A percentile compares a stretch with the other conserved stretches of the same genome.
Evolutionary conservation across 2,797 vertebrate genomes (phyloP).

Genomic region (Caiman crocodilus): DNA sequence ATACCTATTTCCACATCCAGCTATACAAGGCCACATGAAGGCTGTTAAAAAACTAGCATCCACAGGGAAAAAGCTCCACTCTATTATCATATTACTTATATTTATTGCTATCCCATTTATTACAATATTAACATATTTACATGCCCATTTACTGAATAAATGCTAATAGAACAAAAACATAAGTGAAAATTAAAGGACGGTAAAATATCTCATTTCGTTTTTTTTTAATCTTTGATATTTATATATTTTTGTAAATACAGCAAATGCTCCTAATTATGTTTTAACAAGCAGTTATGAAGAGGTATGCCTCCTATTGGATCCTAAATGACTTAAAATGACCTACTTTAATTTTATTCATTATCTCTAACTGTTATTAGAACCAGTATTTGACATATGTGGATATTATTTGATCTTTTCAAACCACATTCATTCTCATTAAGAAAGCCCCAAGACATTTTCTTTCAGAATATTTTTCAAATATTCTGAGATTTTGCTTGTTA

Average conservation of each 20-base stretch:
- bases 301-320: constrained; percentile 76
- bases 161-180: constrained; percentile 63
- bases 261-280: constrained; percentile 79
- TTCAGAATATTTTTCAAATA: constrained; percentile 87
- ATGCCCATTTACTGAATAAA: constrained; percentile 58
- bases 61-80: background rate
- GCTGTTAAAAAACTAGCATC: background rate
- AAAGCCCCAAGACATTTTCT: constrained; percentile 85
- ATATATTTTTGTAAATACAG: constrained; percentile 72
- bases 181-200: constrained; percentile 66
- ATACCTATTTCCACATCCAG: background rate
- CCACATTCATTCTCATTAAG: constrained; percentile 87
- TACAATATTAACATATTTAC: constrained; percentile 65
- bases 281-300: constrained; percentile 78
- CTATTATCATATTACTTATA: constrained; percentile 5
- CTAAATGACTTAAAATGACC: constrained; percentile 84
- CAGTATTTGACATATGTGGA: constrained; percentile 84
- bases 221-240: constrained; percentile 69
- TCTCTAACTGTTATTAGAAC: constrained; percentile 84
- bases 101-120: constrained; percentile 24
- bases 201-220: constrained; percentile 57
- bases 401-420: constrained; percentile 90
- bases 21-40: background rate
- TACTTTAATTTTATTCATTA: constrained; percentile 87
- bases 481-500: constrained; percentile 86